Base-by-base conservation (phyloP, 2,797 vertebrate genomes). In the Dicrostonyx torquatus region DNA sequence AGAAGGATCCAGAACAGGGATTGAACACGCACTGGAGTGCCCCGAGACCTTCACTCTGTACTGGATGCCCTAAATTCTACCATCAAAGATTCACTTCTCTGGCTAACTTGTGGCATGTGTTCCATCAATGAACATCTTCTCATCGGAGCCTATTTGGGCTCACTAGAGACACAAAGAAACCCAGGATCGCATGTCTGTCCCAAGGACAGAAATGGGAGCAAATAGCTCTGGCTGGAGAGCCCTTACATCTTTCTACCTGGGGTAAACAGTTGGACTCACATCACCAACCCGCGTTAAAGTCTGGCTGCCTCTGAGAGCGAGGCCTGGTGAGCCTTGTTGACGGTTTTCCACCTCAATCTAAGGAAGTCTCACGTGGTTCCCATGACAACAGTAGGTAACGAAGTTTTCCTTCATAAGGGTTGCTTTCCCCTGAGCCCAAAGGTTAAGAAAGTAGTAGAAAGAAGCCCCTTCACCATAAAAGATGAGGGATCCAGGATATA, bases 341-440 rank as follows among this genome's bases (percentile, higher is more conserved):
- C 20, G 72, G 90, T 84, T 66, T 89, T 22, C 88, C 72, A 48
- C 66, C 40, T 48, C n/a, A 89, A 48, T 92, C 76, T 91, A n/a
- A 87, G 84, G n/a, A 76, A 87, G 72, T 48, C 68, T 84, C 77
- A 2, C 18, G 24, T 79, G 31, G 70, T 83, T 80, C 48, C 77
- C 45, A 83, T 37, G 53, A 89, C 2, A 89, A 64, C 14, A 66
- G 24, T 18, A 60, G 34, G 37, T 22, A 24, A 84, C 17, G 53
- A 37, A 60, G 77, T 29, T 96, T 95, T 84, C 62, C 37, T 50
- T 29, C 22, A 26, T 34, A 58, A 92, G 0, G 70, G 18, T 43
- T 5, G 20, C 26, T 24, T 12, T 68, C 75, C 72, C 14, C 0
- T 43, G 58, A 55, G 84, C 60, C 73, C 45, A 6, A 3, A 0